Percentiles rank a stretch among this genome's conserved stretches.
These are phyloP conservation scores for Zenarchopterus dispar DNA, from an alignment of 2,797 vertebrate species.

Conservation along the genomic window DNA sequence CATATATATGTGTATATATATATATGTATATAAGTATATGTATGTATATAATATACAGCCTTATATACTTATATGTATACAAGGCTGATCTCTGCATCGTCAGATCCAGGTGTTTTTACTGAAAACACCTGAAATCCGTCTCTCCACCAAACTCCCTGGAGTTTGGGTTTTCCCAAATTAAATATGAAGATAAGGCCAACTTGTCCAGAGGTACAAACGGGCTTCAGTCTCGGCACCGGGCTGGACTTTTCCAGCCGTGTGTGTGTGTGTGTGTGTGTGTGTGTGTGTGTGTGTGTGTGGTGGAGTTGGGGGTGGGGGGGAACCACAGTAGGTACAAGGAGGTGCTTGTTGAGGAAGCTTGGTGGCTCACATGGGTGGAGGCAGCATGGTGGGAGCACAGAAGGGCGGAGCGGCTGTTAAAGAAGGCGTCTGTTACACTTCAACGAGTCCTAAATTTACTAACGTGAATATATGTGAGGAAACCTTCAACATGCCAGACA, in stretches of 20 bases:
- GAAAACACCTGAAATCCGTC: slow-evolving; percentile 27
- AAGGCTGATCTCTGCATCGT: no score
- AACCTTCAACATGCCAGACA: background rate
- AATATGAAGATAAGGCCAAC: slow-evolving; percentile 62
- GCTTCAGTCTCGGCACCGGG: slow-evolving; percentile 54
- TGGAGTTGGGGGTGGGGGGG: slow-evolving; percentile 31
- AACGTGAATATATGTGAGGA: no score
- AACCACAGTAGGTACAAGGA: slow-evolving; percentile 73
- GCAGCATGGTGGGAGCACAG: slow-evolving; percentile 13
- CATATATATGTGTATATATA: no score
- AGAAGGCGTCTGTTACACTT: slow-evolving; percentile 65
- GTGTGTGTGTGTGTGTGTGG: slow-evolving; percentile 9
- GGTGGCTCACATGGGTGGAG: slow-evolving; percentile 55
- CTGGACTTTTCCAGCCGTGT: slow-evolving; percentile 57
- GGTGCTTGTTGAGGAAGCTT: slow-evolving; percentile 62
- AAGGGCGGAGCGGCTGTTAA: background rate
- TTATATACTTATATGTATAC: no score
- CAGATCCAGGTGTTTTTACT: no score
- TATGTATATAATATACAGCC: no score
- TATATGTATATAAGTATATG: no score
- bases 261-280: slow-evolving; percentile 24
- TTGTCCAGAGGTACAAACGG: slow-evolving; percentile 59
- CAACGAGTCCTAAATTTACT: slow-evolving; percentile 15
- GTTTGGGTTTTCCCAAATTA: slow-evolving; percentile 60
- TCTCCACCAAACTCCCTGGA: slow-evolving; percentile 38